Evolutionary conservation across 2,113 vertebrate genomes (phyloP).

Genomic region (Pterocles burchelli): DNA sequence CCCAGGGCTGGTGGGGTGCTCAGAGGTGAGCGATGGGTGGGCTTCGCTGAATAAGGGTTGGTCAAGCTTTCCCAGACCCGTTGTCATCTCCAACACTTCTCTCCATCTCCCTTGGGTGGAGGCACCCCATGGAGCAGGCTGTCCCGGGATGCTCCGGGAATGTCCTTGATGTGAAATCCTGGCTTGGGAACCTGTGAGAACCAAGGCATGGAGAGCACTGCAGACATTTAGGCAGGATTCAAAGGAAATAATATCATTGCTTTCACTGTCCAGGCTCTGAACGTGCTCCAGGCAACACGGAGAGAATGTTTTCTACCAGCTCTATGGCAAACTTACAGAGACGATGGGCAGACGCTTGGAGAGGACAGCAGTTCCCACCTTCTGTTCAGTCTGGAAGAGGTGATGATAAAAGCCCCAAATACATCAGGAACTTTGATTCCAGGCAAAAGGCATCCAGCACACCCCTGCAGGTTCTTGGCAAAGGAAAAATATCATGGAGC

Average conservation of each 20-base stretch:
- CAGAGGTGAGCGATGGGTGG: background rate
- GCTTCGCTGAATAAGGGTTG: accelerated
- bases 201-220: accelerated
- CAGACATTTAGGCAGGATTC: background rate
- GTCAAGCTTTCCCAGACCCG: background rate
- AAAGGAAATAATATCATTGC: background rate
- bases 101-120: background rate
- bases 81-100: background rate
- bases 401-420: background rate
- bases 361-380: background rate
- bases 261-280: background rate
- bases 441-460: background rate
- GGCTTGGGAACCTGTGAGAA: background rate
- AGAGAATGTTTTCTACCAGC: background rate
- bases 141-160: background rate
- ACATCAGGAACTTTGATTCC: background rate
- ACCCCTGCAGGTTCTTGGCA: background rate
- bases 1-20: background rate
- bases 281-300: background rate
- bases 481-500: background rate
- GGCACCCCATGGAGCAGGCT: accelerated
- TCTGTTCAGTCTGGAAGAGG: background rate
- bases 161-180: accelerated
- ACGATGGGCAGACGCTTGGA: background rate
- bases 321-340: background rate